Evolutionary conservation across 2,888 invertebrate species (phyloP).

Genomic region (Gymnoscelis rufifasciata): DNA sequence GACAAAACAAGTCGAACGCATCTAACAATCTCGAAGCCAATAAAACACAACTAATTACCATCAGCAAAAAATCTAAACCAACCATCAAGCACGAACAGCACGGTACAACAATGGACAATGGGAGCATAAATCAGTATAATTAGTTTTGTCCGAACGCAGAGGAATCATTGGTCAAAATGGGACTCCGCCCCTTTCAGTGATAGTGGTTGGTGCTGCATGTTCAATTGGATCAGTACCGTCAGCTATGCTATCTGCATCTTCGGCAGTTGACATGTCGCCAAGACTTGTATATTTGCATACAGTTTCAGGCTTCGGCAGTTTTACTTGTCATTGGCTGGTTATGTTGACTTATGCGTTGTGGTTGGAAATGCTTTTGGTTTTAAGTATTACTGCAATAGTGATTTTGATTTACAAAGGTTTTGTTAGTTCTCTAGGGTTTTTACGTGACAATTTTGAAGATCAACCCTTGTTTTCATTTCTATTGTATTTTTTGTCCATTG

Average conservation of each 20-base stretch:
- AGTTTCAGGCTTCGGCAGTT: slow-evolving; percentile 1
- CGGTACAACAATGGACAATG: slow-evolving; percentile 92
- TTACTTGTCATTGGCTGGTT: neutral
- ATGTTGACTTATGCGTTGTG: neutral
- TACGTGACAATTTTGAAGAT: too few species aligned
- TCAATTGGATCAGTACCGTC: slow-evolving; percentile 67
- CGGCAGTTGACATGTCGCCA: slow-evolving; percentile 12
- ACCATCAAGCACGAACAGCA: slow-evolving; percentile 47
- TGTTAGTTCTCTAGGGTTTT: too few species aligned
- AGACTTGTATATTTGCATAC: slow-evolving; percentile 4
- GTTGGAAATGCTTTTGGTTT: too few species aligned
- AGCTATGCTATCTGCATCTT: slow-evolving; percentile 39
- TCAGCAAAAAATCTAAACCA: slow-evolving; percentile 22
- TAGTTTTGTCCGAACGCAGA: slow-evolving; percentile 84
- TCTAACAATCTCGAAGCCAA: slow-evolving; percentile 14
- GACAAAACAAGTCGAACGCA: neutral
- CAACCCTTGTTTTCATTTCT: too few species aligned
- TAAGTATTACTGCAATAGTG: too few species aligned
- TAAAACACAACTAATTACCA: slow-evolving; percentile 26
- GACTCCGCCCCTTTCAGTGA: slow-evolving; percentile 77
- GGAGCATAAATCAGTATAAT: slow-evolving; percentile 96
- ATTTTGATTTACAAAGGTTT: too few species aligned
- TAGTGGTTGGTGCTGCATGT: slow-evolving; percentile 52
- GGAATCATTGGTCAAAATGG: slow-evolving; percentile 83
- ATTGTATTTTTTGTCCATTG: too few species aligned